A percentile compares a stretch with the other conserved stretches of the same genome.
Evolutionary conservation across 2,888 invertebrate species (phyloP).

Genomic region (Tridacna crocea): DNA sequence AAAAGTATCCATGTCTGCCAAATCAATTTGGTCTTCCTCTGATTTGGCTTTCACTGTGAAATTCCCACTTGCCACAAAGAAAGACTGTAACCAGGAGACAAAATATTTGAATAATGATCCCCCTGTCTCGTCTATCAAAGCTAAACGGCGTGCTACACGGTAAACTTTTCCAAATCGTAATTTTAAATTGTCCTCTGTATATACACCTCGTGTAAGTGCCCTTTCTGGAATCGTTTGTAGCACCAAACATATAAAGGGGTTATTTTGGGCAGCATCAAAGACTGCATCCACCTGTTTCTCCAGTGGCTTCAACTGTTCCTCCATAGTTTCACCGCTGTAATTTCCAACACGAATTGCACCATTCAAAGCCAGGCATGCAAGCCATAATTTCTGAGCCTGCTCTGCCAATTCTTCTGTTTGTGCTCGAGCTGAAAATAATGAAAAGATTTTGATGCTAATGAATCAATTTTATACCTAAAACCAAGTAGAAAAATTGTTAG

Average conservation of each 20-base stretch:
- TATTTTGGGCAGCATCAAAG: conserved; percentile 84
- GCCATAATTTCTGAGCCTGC: conserved; percentile 94
- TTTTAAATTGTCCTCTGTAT: conserved; percentile 93
- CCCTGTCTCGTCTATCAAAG: conserved; percentile 94
- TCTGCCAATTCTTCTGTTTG: conserved; percentile 84
- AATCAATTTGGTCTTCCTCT: conserved; percentile 70
- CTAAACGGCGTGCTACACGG: conserved; percentile 91
- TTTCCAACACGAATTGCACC: conserved; percentile 89
- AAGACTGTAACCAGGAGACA: conserved; percentile 95
- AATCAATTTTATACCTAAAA: no score
- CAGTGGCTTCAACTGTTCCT: conserved; percentile 77
- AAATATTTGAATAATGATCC: conserved; percentile 90
- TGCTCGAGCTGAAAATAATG: conserved; percentile 79
- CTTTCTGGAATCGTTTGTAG: conserved; percentile 91
- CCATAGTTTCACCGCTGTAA: conserved; percentile 75
- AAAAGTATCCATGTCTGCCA: conserved; percentile 89
- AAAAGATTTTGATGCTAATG: neutral
- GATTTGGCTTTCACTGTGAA: conserved; percentile 85
- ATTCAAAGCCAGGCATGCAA: conserved; percentile 94
- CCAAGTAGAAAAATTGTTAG: no score
- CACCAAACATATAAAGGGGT: conserved; percentile 92
- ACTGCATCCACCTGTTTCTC: conserved; percentile 77
- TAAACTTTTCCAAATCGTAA: conserved; percentile 89
- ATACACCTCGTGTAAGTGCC: conserved; percentile 92
- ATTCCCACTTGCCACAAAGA: conserved; percentile 86